phyloP scores from a whole-genome alignment of 2,797 vertebrate genomes.

The Tachyglossus aculeatus region DNA sequence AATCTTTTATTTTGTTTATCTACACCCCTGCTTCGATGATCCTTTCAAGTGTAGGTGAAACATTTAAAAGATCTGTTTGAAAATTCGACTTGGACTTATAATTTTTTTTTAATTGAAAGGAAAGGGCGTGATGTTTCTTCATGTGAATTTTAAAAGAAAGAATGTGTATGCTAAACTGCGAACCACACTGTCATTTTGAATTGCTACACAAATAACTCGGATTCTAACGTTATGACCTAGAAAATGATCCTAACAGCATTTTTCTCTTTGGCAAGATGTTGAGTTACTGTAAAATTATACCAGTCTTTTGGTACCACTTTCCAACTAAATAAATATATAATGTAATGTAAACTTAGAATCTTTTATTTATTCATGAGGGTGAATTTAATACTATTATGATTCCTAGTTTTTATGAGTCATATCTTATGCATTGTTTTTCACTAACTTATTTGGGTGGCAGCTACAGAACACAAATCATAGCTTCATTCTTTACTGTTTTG shows the following conservation, averaged over 20 bases:
- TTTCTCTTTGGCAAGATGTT: conserved; percentile 53
- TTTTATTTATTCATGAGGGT: conserved; percentile 78
- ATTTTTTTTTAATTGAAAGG: conserved; percentile 28
- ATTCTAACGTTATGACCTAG: conserved; percentile 59
- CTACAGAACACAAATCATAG: conserved; percentile 43
- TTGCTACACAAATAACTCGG: conserved; percentile 69
- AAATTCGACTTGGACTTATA: conserved; percentile 64
- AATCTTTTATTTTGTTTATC: background rate
- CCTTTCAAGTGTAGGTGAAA: background rate
- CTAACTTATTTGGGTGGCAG: conserved; percentile 62
- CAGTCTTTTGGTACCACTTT: conserved; percentile 62
- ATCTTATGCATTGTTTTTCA: conserved; percentile 56
- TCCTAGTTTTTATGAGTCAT: conserved; percentile 72
- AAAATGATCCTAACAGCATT: conserved; percentile 61
- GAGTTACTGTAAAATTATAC: conserved; percentile 67
- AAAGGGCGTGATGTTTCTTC: conserved; percentile 52
- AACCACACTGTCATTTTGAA: conserved; percentile 62
- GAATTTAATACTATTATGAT: conserved; percentile 75
- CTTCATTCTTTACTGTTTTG: conserved; percentile 55
- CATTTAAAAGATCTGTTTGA: conserved; percentile 25
- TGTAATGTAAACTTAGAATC: conserved; percentile 72
- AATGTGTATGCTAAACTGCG: conserved; percentile 63
- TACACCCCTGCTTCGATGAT: background rate
- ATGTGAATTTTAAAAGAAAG: conserved; percentile 67
- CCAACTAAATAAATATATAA: conserved; percentile 76